Conservation (phyloP, 2,888 invertebrate species). For the Lamellibrachia satsuma region DNA sequence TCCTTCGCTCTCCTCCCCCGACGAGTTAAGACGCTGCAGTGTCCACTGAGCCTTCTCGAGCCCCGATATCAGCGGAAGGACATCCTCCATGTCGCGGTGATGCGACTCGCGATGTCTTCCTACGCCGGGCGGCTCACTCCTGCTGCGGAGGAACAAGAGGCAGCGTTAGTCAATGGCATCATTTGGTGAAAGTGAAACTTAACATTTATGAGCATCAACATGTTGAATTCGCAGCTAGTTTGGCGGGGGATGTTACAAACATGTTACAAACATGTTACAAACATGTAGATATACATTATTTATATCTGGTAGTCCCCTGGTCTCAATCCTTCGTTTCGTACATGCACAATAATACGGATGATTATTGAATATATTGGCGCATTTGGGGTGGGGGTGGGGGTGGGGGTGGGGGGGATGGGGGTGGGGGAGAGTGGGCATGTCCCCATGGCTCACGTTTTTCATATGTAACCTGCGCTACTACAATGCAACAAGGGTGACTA, state of each 20-base stretch:
- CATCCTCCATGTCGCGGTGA: constrained; percentile 41
- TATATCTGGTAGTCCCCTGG: too few relatives aligned
- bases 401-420: too few relatives aligned
- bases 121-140: not conserved
- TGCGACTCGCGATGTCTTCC: not conserved
- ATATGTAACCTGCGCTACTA: not conserved
- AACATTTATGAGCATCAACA: not conserved
- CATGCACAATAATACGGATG: too few relatives aligned
- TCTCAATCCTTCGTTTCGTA: too few relatives aligned
- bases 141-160: not conserved
- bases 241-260: not conserved
- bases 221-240: not conserved
- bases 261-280: not conserved
- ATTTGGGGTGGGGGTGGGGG: too few relatives aligned
- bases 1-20: constrained; percentile 51
- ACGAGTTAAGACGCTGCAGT: constrained; percentile 59
- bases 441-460: too few relatives aligned
- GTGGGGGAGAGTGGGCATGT: too few relatives aligned
- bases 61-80: constrained; percentile 56
- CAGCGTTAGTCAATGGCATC: not conserved
- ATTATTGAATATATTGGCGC: too few relatives aligned
- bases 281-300: too few relatives aligned
- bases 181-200: not conserved
- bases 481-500: not conserved
- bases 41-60: constrained; percentile 59